Conservation (phyloP, 2,113 vertebrate species). For the Cyanoramphus novaezelandiae region DNA sequence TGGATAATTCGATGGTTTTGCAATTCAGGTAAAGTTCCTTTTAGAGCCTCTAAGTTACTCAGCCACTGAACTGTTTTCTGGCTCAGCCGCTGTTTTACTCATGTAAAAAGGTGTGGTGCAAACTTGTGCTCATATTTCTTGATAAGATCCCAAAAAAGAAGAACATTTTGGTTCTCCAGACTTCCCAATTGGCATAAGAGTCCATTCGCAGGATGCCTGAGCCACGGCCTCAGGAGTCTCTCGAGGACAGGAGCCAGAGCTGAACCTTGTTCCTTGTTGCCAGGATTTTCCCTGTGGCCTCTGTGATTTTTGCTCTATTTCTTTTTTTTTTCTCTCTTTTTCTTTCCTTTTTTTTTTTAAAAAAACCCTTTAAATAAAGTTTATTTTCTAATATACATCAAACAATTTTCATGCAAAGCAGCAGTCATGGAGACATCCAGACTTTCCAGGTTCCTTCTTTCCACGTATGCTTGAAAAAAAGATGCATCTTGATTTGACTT, state of each 20-base stretch:
- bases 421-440: slow-evolving; percentile 71
- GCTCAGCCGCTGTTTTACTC: not conserved
- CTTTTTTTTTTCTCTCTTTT: not conserved
- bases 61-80: not conserved
- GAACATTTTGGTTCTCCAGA: not conserved
- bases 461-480: not conserved
- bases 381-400: slow-evolving; percentile 79
- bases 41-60: not conserved
- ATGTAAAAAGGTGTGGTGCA: slow-evolving; percentile 47
- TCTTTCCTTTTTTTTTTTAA: not conserved
- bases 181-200: not conserved
- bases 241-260: slow-evolving; percentile 39
- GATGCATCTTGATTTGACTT: not conserved
- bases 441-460: slow-evolving; percentile 27
- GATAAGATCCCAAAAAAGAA: slow-evolving; percentile 24
- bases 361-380: slow-evolving; percentile 74
- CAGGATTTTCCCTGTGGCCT: slow-evolving; percentile 48
- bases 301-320: slow-evolving; percentile 61
- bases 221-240: not conserved
- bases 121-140: slow-evolving; percentile 62
- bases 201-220: not conserved
- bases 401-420: slow-evolving; percentile 81
- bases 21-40: not conserved
- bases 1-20: not conserved
- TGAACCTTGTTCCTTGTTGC: slow-evolving; percentile 36